phyloP scores from a whole-genome alignment of 2,797 vertebrate species.

The Molossus molossus region DNA sequence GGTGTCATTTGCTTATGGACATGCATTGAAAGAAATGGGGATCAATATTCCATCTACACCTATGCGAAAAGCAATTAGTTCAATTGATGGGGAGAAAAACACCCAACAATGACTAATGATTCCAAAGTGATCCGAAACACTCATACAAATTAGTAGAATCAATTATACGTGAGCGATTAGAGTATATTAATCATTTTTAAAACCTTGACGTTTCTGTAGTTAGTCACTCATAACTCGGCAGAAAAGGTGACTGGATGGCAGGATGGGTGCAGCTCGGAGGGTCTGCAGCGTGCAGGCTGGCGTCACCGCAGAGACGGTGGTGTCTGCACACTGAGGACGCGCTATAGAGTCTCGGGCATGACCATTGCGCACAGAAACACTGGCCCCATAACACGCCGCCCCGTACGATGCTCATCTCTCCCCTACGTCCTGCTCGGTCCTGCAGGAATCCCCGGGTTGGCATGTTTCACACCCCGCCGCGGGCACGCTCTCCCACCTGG shows the following conservation, averaged over 20 bases:
- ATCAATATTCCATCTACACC: slow-evolving; percentile 91
- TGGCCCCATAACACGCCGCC: not conserved
- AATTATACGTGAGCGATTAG: slow-evolving; percentile 88
- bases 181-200: slow-evolving; percentile 87
- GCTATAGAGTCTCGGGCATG: not conserved
- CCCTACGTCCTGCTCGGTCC: not conserved
- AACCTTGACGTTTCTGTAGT: slow-evolving; percentile 78
- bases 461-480: not conserved
- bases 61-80: slow-evolving; percentile 91
- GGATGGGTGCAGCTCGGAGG: not conserved
- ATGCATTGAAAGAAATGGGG: slow-evolving; percentile 89
- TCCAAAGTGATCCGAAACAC: slow-evolving; percentile 88
- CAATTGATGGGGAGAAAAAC: slow-evolving; percentile 88
- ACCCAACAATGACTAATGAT: slow-evolving; percentile 88
- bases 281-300: not conserved
- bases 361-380: not conserved
- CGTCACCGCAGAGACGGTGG: not conserved
- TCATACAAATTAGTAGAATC: slow-evolving; percentile 87
- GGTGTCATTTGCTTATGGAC: slow-evolving; percentile 91
- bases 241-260: slow-evolving; percentile 38
- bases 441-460: not conserved
- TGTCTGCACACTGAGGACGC: not conserved
- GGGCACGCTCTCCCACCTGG: not conserved
- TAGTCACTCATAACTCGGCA: slow-evolving; percentile 68
- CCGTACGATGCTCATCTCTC: not conserved